Base-by-base conservation (phyloP, 2,888 invertebrate species). In the Rotaria macrura region DNA sequence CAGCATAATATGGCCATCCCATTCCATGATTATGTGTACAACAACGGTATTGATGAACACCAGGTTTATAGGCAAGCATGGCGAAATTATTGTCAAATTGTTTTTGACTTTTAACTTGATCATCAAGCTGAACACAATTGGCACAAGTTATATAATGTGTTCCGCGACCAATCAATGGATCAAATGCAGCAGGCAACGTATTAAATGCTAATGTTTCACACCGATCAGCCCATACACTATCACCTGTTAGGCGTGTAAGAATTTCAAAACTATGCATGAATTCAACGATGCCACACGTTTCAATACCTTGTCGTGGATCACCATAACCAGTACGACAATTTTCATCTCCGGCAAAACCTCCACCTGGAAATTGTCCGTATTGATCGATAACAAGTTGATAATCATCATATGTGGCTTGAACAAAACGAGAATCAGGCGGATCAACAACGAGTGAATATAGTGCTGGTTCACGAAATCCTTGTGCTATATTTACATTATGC, bases 231-330 rank as follows among this genome's bases (percentile, higher is more conserved):
- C 79, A 79, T 79, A 12, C 10, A 43, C n/a, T 2, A 79, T 79
- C 79, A 79, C 79, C 79, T 10, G 79, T 79, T 10, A 79, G 23
- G 25, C 79, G 38, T n/a, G 43, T 79, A 5, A 79, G n/a, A 43
- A 79, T 79, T 43, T 79, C 6, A 43, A 79, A 79, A 79, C 79
- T 79, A 79, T 79, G 1, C 79, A 79, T 79, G 9, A 79, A 43
- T 43, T 79, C 79, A 43, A 79, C 79, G n/a, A 79, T 43, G n/a
- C 79, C 79, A 79, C 79, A 79, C n/a, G 79, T 79, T 79, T 79
- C 79, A 43, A 79, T 23, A 79, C 79, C 79, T 79, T 79, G 79
- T 43, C 79, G 79, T n/a, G 79, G 79, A n/a, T 79, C 79, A 43
- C 79, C 79, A n/a, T 79, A 79, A 25, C 79, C 43, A 17, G 6